A percentile compares a stretch with the other conserved stretches of the same genome.
These are phyloP conservation scores for Semnopithecus entellus DNA, from an alignment of 2,113 vertebrate genomes.

Conservation along the genomic window DNA sequence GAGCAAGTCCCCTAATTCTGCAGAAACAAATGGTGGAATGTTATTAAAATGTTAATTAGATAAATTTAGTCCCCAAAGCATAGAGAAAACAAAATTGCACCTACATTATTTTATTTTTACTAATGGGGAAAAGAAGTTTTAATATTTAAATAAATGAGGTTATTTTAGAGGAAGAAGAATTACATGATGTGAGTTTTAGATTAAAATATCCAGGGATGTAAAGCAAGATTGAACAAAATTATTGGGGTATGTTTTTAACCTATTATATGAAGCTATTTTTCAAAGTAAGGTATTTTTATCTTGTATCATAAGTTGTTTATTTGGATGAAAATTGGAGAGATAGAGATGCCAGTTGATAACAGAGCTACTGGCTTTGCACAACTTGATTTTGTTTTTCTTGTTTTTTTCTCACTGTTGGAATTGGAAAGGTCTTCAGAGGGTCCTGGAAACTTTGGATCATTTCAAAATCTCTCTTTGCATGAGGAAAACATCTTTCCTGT, in stretches of 20 bases:
- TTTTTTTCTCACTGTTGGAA: background rate
- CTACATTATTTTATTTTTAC: conserved; percentile 84
- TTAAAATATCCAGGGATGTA: conserved; percentile 66
- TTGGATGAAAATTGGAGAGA: conserved; percentile 42
- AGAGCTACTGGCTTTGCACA: background rate
- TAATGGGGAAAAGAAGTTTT: conserved; percentile 71
- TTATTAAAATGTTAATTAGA: conserved; percentile 90
- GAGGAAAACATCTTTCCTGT: background rate
- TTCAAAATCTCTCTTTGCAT: background rate
- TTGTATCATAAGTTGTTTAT: conserved; percentile 52
- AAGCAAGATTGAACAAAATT: conserved; percentile 64
- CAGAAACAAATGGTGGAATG: conserved; percentile 86
- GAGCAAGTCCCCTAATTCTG: conserved; percentile 80
- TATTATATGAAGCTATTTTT: conserved; percentile 59
- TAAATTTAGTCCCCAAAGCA: conserved; percentile 85
- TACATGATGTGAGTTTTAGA: conserved; percentile 58
- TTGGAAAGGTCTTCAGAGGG: background rate
- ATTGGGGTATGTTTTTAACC: conserved; percentile 55
- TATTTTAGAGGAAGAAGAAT: conserved; percentile 67
- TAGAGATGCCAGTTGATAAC: background rate
- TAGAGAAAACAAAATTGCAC: conserved; percentile 83
- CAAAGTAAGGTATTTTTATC: conserved; percentile 59
- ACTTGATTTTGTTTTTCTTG: background rate
- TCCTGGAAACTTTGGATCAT: background rate
- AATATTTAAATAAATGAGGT: conserved; percentile 74